Evolutionary conservation across 2,113 vertebrate species (phyloP), one percentile per base, ranked within the genome.

Genomic region (Pipra filicauda): DNA sequence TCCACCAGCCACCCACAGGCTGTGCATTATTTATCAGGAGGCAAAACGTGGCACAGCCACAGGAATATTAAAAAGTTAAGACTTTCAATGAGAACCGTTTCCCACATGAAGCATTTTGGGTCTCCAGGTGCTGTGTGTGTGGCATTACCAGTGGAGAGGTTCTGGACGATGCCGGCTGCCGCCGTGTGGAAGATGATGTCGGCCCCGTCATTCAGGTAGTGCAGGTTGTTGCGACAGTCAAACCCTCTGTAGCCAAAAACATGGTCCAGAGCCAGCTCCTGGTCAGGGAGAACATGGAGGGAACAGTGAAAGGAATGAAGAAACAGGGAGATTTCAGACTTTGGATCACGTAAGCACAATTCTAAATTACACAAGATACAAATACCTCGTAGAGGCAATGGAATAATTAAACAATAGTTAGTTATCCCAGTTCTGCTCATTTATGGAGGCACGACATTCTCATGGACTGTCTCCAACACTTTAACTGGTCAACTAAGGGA

Each of bases 181-280:
- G 99, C 99, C 0, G 99, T 99, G 96, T 99, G 99, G 96, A 99
- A 99, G 97, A 99, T 97, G 82, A 99, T 99, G 96, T 99, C 99
- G 1, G 98, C 93, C 2, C 99, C 99, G 3, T 99, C 99, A 1
- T 99, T 99, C 94, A 99, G 99, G 98, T 99, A 99, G 93, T 99
- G 99, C 76, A 99, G 98, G 98, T 99, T 99, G 97, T 99, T 99
- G 49, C 99, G 99, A 86, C 99, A 99, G 96, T 99, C 99, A 31
- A 99, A 99, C 41, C 99, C 99, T 97, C 99, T 93, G 97, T 99
- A 99, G 31, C 99, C 99, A 85, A 99, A 99, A 30, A 99, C 99
- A 3, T 99, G 99, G 39, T 99, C 99, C 89, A 99, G 91, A 69
- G 98, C 98, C 96, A 99, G 98, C 85, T 99, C 99, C 99, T 99